phyloP scores from a whole-genome alignment of 1,140 invertebrate species.

The Neodiprion lecontei region DNA sequence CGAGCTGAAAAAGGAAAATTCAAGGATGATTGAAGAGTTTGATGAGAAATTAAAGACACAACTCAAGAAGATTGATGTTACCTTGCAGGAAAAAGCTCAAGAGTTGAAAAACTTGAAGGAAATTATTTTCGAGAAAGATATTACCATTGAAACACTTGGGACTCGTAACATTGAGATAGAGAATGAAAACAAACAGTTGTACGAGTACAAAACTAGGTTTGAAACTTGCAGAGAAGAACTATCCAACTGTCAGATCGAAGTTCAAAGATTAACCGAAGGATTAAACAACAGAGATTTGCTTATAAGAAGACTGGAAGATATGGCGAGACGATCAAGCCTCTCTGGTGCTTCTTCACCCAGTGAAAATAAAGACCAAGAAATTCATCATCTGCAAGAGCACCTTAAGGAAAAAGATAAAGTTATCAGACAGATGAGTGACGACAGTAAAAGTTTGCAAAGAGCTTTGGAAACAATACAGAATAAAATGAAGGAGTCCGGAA shows the following conservation, averaged over 20 bases:
- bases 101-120: constrained; percentile 47
- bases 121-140: constrained; percentile 48
- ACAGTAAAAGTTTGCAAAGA: constrained; percentile 59
- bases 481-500: constrained; percentile 61
- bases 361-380: constrained; percentile 62
- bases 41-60: constrained; percentile 43
- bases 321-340: constrained; percentile 42
- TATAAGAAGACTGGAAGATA: constrained; percentile 49
- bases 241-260: constrained; percentile 40
- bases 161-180: constrained; percentile 49
- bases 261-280: constrained; percentile 45
- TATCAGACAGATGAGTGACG: constrained; percentile 61
- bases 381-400: constrained; percentile 65
- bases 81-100: constrained; percentile 35
- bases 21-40: constrained; percentile 59
- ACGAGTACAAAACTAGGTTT: constrained; percentile 43
- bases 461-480: constrained; percentile 61
- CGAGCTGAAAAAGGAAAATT: constrained; percentile 66
- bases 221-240: constrained; percentile 40
- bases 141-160: constrained; percentile 46
- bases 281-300: constrained; percentile 46
- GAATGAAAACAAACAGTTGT: constrained; percentile 48
- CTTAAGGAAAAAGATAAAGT: constrained; percentile 65
- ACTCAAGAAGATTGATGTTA: constrained; percentile 31
- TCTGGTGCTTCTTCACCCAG: constrained; percentile 42